A percentile compares a stretch with the other conserved stretches of the same genome.
Evolutionary conservation across 2,888 invertebrate species (phyloP).

Genomic region (Chymomyza fuscimana): DNA sequence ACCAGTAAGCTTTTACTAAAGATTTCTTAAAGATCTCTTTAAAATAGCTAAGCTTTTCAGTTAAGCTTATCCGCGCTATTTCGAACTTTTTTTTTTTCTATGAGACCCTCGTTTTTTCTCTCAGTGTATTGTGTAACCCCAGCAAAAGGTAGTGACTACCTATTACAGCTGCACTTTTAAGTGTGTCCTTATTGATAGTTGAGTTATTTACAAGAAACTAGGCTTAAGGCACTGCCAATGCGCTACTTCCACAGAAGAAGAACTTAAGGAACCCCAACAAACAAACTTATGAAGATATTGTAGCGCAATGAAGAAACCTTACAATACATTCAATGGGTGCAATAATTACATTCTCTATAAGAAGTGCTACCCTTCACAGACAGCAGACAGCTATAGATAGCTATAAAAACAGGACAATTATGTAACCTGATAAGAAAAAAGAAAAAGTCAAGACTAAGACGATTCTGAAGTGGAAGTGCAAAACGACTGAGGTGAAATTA

Average conservation of each 20-base stretch:
- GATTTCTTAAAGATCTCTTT: no score
- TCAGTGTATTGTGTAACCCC: not conserved
- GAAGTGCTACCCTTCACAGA: not conserved
- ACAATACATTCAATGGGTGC: constrained; percentile 42
- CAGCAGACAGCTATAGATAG: constrained; percentile 8
- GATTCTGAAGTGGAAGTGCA: constrained; percentile 15
- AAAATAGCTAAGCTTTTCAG: no score
- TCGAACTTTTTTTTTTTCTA: no score
- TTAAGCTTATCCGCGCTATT: no score
- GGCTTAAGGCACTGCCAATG: constrained; percentile 35
- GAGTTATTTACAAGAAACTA: not conserved
- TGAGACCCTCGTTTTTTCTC: not conserved
- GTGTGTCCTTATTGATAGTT: constrained; percentile 33
- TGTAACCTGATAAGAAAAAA: constrained; percentile 65
- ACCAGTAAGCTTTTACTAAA: no score
- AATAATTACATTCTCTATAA: constrained; percentile 59
- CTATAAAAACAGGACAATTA: constrained; percentile 63
- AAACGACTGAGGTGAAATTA: constrained; percentile 67
- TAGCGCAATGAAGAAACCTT: constrained; percentile 13
- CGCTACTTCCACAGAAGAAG: constrained; percentile 15
- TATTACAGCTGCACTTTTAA: constrained; percentile 14
- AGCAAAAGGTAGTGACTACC: no score
- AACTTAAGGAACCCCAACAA: constrained; percentile 60
- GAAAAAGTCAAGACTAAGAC: constrained; percentile 17
- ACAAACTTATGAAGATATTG: constrained; percentile 25